Evolutionary conservation across 1,140 invertebrate genomes (phyloP).

Genomic region (Pseudomyrmex dendroicus): DNA sequence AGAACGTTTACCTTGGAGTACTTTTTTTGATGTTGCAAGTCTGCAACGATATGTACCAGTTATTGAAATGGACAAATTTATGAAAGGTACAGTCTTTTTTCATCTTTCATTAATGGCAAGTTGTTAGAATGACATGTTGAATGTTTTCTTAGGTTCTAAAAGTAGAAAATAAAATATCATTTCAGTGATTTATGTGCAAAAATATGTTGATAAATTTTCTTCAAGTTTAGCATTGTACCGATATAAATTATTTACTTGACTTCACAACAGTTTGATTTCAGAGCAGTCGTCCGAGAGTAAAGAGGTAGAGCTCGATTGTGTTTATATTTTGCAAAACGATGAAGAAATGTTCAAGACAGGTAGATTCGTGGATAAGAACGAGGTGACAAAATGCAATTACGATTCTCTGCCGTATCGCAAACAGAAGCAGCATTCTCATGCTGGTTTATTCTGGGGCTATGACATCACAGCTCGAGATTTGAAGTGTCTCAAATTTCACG

Average conservation of each 20-base stretch:
- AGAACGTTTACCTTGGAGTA: slow-evolving; percentile 89
- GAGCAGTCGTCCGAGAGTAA: slow-evolving; percentile 80
- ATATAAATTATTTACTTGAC: slow-evolving; percentile 28
- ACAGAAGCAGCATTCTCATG: slow-evolving; percentile 78
- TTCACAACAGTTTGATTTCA: slow-evolving; percentile 63
- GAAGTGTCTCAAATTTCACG: slow-evolving; percentile 94
- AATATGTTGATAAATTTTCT: background rate
- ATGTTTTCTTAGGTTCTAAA: too few relatives aligned
- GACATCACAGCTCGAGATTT: slow-evolving; percentile 89
- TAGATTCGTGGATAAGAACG: slow-evolving; percentile 93
- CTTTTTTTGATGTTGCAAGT: slow-evolving; percentile 95
- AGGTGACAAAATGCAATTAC: slow-evolving; percentile 86
- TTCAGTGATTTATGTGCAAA: background rate
- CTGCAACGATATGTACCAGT: slow-evolving; percentile 93
- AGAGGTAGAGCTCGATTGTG: slow-evolving; percentile 88
- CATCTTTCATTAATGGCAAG: background rate
- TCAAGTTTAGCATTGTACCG: background rate
- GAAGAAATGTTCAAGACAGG: slow-evolving; percentile 93
- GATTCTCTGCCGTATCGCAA: slow-evolving; percentile 84
- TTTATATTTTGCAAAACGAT: slow-evolving; percentile 95
- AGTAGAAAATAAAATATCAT: background rate
- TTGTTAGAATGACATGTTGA: background rate
- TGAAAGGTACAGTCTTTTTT: slow-evolving; percentile 85
- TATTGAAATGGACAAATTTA: slow-evolving; percentile 94
- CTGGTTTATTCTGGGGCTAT: slow-evolving; percentile 87